A percentile compares a stretch with the other conserved stretches of the same genome.
Conservation (phyloP, 1,140 invertebrate species). For the Pinna nobilis region DNA sequence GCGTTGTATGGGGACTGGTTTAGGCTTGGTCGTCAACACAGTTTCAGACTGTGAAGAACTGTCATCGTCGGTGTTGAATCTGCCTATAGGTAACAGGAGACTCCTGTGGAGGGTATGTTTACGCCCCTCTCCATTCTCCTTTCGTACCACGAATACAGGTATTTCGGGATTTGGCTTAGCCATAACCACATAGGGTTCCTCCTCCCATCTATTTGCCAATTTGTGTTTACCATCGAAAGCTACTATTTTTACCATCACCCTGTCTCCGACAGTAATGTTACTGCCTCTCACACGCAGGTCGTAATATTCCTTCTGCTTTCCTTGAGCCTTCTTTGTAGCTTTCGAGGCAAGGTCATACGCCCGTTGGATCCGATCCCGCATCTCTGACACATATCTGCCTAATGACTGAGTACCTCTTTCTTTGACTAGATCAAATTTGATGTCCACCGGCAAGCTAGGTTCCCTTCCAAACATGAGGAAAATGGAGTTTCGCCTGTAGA, state of each 20-base stretch:
- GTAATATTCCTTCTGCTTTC: not conserved
- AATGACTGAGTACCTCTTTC: not conserved
- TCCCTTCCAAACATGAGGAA: conserved; percentile 1
- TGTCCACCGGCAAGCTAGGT: conserved; percentile 3
- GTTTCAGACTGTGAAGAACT: no score
- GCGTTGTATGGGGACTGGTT: conserved; percentile 9
- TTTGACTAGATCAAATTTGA: not conserved
- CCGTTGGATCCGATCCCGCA: not conserved
- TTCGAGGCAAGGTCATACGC: not conserved
- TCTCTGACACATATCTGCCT: not conserved
- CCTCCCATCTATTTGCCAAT: conserved; percentile 24
- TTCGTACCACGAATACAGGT: conserved; percentile 16
- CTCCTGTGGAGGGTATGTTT: conserved; percentile 35
- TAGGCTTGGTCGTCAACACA: not conserved
- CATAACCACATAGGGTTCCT: conserved; percentile 18
- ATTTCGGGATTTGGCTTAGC: conserved; percentile 10
- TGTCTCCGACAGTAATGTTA: not conserved
- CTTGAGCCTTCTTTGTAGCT: conserved; percentile 2
- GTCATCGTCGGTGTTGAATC: not conserved
- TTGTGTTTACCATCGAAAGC: no score
- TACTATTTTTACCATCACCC: no score
- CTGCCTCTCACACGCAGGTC: not conserved
- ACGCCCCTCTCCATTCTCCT: conserved; percentile 20
- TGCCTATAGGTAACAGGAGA: conserved; percentile 29
- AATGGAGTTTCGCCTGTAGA: no score